Evolutionary conservation across 92 coral and sea anemone species (phyloP).

Genomic region (Palythoa caribaeorum): DNA sequence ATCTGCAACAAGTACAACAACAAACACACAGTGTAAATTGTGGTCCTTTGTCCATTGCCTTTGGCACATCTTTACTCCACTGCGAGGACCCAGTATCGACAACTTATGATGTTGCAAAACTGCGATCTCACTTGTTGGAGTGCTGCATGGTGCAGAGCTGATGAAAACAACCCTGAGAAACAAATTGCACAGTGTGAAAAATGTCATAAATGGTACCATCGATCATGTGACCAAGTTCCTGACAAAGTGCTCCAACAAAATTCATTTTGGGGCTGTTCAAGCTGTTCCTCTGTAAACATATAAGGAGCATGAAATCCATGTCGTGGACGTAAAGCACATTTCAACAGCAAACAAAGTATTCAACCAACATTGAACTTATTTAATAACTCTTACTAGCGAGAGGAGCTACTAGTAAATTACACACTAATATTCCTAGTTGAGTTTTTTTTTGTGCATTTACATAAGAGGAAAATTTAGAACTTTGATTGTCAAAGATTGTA

Average conservation of each 20-base stretch:
- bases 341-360: too few species aligned
- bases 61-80: background rate
- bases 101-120: background rate
- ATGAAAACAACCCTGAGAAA: background rate
- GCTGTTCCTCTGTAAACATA: background rate
- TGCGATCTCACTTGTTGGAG: background rate
- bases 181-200: constrained; percentile 10
- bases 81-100: background rate
- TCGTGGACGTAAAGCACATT: background rate
- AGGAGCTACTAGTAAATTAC: background rate
- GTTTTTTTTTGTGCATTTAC: too few species aligned
- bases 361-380: background rate
- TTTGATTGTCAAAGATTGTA: too few species aligned
- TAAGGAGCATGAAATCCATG: background rate
- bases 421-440: background rate
- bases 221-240: constrained; percentile 9
- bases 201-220: constrained; percentile 20
- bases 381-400: background rate
- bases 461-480: too few species aligned
- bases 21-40: background rate
- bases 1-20: background rate
- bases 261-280: background rate
- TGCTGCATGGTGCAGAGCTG: background rate
- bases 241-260: background rate
- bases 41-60: background rate